Base-by-base conservation (phyloP, 2,113 vertebrate genomes). In the Lathamus discolor region DNA sequence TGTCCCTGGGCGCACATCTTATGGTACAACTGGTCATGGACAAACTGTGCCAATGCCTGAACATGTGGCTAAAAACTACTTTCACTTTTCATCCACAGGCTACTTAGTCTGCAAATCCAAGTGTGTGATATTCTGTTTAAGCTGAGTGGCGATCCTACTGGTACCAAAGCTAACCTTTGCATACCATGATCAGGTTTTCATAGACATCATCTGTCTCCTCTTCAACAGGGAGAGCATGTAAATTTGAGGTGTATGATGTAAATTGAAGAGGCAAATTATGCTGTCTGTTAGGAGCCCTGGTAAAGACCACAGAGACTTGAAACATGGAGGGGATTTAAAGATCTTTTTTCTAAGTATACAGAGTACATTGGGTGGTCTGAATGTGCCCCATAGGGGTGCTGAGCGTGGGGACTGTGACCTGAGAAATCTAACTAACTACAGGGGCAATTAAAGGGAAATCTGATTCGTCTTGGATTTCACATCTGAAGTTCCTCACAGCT, bases 61-160 rank as follows among this genome's bases (percentile, higher is more conserved):
- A 33, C 25, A 23, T 0, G 4, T 49, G 51, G 7, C 44, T 81
- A 48, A 61, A 64, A 70, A 18, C 49, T 70, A 3, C 57, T 81
- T 76, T 51, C 33, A 8, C 13, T 76, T 70, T 43, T 80, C 57
- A 51, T 75, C 35, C 62, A 70, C 51, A 39, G 29, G 52, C 77
- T 74, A 16, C 23, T 37, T 52, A 48, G 35, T 54, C 62, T 75
- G 18, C 31, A 61, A 41, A 61, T 72, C 20, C 15, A n/a, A 27
- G 20, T 9, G 20, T 27, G 17, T 29, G 33, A 1, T 48, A 24
- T 48, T 70, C 27, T 51, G 19, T 44, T 61, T 35, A 51, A 48
- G 41, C 37, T 48, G 44, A 76, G 25, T 76, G 1, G 1, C 1
- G 0, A 20, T 12, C 27, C 39, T 46, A 0, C 12, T 41, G 41